Evolutionary conservation across 1,140 invertebrate genomes (phyloP), one percentile per base, ranked within the genome.

Genomic region (Carposina sasakii): DNA sequence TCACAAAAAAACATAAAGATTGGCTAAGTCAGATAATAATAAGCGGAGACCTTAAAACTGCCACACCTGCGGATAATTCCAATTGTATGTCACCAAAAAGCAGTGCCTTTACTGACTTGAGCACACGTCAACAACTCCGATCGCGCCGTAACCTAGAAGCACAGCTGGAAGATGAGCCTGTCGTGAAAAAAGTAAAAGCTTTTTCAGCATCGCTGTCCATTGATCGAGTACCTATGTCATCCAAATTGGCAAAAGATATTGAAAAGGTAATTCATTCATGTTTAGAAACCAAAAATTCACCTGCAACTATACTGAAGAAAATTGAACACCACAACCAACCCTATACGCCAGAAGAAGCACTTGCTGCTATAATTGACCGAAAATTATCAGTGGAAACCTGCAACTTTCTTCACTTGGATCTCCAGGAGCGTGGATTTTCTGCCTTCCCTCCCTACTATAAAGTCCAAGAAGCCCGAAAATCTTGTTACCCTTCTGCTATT

Each of bases 361-460:
- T 48, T 8, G 28, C 34, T 39, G 9, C 40, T 17, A 37, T 48
- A 20, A 48, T 48, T 15, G 34, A 48, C 12, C 20, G 33, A 48
- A 48, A 48, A 15, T 12, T 40, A 12, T 28, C 22, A 6, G 46
- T 48, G 10, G 34, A 48, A 4, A 31, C 31, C 23, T 48, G 40
- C 17, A 48, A 20, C n/a, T 39, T 31, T 19, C 19, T 48, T n/a
- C 30, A 40, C n/a, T 19, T 28, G 1, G 16, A 39, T 28, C 31
- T 48, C 9, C 26, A 17, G 8, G 6, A 40, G 20, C 13, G 46
- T n/a, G 46, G 46, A 1, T 48, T 39, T 30, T 2, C 19, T 10
- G 34, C 46, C 9, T 40, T 28, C 13, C 23, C 46, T 15, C 23
- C 46, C n/a, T 48, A 48, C 22, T 28, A 31, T 20, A 40, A 48